Base-by-base conservation (phyloP, 2,888 invertebrate genomes). In the Catocala nupta region DNA sequence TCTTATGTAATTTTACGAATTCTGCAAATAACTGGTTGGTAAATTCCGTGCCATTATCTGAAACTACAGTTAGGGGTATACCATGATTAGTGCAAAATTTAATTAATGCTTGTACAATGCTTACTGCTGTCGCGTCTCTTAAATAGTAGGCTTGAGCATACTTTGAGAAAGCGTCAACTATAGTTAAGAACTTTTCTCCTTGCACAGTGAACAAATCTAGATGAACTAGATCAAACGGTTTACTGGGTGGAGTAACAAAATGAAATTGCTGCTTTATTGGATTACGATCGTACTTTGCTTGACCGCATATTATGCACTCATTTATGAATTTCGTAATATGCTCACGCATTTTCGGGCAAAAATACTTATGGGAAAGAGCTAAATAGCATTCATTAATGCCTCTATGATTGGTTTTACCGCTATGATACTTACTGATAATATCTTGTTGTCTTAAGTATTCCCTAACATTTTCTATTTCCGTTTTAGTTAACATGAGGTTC, bases 181-280 rank as follows among this genome's bases (percentile, higher is more conserved):
- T 43, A 0, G 77, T 79, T 0, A 79, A 5, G 43, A 59, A 78
- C 47, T 78, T 81, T n/a, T 75, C 69, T 5, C 5, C 54, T 33
- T 77, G 54, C 0, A 52, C 58, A 0, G 69, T 73, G 2, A 79
- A 66, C 1, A 74, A 25, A 49, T 80, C 77, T 8, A 71, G 3
- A n/a, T 77, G 74, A 5, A 58, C 16, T 8, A 39, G 34, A 5
- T 52, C 47, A 11, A 58, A 58, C 2, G 58, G 58, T 16, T 45
- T 58, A 4, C 36, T 51, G 6, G 58, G 12, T 8, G 58, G 52
- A 5, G 58, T 34, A 10, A 58, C 58, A 7, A 52, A 11, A 11
- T 36, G 12, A 16, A 58, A 58, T 39, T 43, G 12, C 7, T 51
- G 52, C 34, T 36, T 47, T 36, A 55, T 36, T 11, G 55, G 45